Base-by-base conservation (phyloP, 2,888 invertebrate genomes). In the Ecliptopera silaceata region DNA sequence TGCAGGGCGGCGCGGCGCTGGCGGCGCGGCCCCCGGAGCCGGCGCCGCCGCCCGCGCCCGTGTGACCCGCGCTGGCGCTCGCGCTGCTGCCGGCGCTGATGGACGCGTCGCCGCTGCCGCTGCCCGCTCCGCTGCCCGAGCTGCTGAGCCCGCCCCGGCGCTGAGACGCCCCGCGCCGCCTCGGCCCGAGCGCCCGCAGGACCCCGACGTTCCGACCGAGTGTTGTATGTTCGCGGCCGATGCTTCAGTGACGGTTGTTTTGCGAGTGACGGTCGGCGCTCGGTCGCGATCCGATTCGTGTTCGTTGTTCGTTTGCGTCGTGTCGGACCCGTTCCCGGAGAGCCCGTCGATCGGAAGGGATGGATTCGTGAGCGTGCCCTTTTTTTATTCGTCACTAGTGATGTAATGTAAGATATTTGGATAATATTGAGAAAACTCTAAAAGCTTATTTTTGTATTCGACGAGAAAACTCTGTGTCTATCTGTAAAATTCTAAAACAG, bases 21-120 rank as follows among this genome's bases (percentile, higher is more conserved):
- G 8, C 6, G 95, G 96, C 82, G 96, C 96, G 97, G 75, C 96
- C 97, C 92, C 97, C 97, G 92, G 97, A 96, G 95, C 94, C 94
- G 83, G 93, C 82, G 74, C 93, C 93, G 88, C 92, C 94, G 92
- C 94, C 94, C 93, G 94, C 94, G 93, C 93, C 93, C 90, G 88
- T 88, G 83, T 90, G 90, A 86, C 88, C 86, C 87, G 86, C 77
- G 86, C 86, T 89, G 82, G 88, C 90, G 88, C 89, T 89, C 84
- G 89, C 90, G 85, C 84, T 88, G 87, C 86, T 89, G 84, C 87
- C 87, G 80, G 87, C 87, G 84, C 86, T 86, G 72, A 83, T 86
- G 75, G 87, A 88, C 82, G 84, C 83, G 79, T 86, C 88, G 82
- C 87, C 87, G 84, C 86, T 86, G 86, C 87, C 86, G 84, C 84